Conservation (phyloP, 2,888 invertebrate species). For the Melinaea marsaeus region DNA sequence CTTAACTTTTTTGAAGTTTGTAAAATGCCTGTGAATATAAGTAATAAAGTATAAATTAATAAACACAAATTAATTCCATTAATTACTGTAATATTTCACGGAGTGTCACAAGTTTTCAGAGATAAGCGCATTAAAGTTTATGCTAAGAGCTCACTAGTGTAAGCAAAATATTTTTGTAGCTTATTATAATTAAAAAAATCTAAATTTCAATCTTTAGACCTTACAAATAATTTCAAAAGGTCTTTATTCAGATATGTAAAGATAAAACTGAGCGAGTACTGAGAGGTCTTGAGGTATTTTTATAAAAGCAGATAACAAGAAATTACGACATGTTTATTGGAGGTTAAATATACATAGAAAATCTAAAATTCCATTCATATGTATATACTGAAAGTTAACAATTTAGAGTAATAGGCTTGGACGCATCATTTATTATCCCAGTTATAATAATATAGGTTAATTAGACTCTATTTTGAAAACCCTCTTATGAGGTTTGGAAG, state of each 20-base stretch:
- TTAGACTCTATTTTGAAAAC: slow-evolving; percentile 21
- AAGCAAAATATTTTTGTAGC: too few species aligned
- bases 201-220: too few species aligned
- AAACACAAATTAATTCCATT: neutral
- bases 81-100: neutral
- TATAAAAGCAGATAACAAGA: too few species aligned
- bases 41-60: neutral
- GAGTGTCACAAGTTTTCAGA: neutral
- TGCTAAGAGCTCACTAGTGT: neutral
- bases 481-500: slow-evolving; percentile 25
- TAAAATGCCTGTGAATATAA: neutral
- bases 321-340: too few species aligned
- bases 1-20: too few species aligned
- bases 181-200: too few species aligned
- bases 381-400: neutral
- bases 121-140: neutral
- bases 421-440: slow-evolving; percentile 19
- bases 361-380: neutral
- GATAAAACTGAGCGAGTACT: too few species aligned
- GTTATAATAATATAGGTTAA: slow-evolving; percentile 20
- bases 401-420: neutral
- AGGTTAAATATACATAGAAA: neutral
- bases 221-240: too few species aligned
- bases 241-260: too few species aligned
- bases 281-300: too few species aligned